Percentiles rank a stretch among this genome's conserved stretches.
Evolutionary conservation across 2,113 vertebrate genomes (phyloP).

Genomic region (Cottus gobio): DNA sequence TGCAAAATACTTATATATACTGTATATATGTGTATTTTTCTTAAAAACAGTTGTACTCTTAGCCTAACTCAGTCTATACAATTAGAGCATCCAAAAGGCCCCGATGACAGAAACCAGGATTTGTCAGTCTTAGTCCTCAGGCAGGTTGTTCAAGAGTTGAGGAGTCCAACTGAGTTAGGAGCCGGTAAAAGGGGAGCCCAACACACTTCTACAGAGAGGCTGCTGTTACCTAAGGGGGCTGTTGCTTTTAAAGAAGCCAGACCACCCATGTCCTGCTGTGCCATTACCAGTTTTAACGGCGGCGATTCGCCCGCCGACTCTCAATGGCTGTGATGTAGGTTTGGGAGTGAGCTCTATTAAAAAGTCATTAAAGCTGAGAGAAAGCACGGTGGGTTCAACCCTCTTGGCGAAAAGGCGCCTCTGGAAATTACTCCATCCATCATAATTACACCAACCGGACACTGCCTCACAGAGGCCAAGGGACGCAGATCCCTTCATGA

Average conservation of each 20-base stretch:
- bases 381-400: conserved; percentile 77
- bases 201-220: conserved; percentile 38
- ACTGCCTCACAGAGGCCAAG: conserved; percentile 68
- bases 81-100: not conserved
- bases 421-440: conserved; percentile 85
- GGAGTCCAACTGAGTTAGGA: conserved; percentile 27
- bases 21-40: not conserved
- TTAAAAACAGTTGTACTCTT: not conserved
- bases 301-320: conserved; percentile 75
- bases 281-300: conserved; percentile 77
- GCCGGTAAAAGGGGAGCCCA: not conserved
- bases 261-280: conserved; percentile 65
- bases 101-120: not conserved
- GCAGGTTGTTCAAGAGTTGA: conserved; percentile 13
- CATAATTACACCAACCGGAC: conserved; percentile 84
- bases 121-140: not conserved
- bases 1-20: not conserved
- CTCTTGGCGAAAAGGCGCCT: conserved; percentile 77
- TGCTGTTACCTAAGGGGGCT: conserved; percentile 40
- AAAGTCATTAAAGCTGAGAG: conserved; percentile 84
- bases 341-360: conserved; percentile 83
- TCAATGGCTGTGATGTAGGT: conserved; percentile 63
- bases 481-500: conserved; percentile 67
- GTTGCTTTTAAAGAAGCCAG: conserved; percentile 51
- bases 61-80: not conserved